These are phyloP conservation scores for Allolobophora icterica DNA, from an alignment of 2,888 invertebrate species.

Conservation along the genomic window DNA sequence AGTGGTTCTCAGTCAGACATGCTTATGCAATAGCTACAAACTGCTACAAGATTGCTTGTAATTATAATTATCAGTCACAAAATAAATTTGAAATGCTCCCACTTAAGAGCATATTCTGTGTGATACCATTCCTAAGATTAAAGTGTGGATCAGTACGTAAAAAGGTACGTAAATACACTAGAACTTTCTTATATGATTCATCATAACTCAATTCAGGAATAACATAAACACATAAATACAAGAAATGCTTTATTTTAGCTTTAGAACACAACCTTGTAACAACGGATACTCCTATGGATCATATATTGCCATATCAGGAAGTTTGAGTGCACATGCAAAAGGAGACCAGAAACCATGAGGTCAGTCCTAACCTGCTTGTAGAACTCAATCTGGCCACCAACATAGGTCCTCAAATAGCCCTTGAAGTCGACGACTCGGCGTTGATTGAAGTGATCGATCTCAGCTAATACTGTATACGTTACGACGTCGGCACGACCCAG, in stretches of 20 bases:
- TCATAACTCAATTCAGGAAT: background rate
- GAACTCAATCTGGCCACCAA: slow-evolving; percentile 35
- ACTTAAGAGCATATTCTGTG: too few species aligned
- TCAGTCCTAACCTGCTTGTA: slow-evolving; percentile 34
- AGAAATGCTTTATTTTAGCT: background rate
- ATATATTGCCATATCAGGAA: background rate
- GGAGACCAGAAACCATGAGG: background rate
- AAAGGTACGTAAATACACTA: too few species aligned
- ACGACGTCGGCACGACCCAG: slow-evolving; percentile 87
- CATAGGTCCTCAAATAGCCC: slow-evolving; percentile 32
- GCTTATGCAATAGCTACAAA: background rate
- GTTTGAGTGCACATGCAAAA: background rate
- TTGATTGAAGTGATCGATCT: slow-evolving; percentile 36
- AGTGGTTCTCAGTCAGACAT: background rate
- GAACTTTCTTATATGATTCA: too few species aligned
- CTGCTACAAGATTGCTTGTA: background rate
- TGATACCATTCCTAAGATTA: too few species aligned
- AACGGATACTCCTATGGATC: background rate
- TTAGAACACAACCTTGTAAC: background rate
- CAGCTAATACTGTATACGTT: slow-evolving; percentile 81
- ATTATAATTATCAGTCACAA: too few species aligned
- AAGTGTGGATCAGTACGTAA: too few species aligned
- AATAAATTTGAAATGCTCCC: too few species aligned
- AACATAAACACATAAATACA: background rate
- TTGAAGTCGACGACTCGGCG: slow-evolving; percentile 36